Base-by-base conservation (phyloP, 1,140 invertebrate species). In the Drosophila trapezifrons region DNA sequence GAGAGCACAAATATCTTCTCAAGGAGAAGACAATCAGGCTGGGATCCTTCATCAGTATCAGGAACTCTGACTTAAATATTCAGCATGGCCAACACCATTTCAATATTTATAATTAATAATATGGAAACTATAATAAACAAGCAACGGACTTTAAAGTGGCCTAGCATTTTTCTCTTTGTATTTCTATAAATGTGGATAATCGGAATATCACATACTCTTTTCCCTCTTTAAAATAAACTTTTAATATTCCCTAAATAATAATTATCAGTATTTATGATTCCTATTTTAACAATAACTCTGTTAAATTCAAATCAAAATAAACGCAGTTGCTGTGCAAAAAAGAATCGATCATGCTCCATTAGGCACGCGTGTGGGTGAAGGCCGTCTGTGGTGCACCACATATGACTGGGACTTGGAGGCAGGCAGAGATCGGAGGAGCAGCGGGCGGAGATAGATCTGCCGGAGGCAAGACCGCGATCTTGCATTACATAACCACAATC, bases 291-390 rank as follows among this genome's bases (percentile, higher is more conserved):
- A 51, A 18, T 4, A 8, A 32, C 15, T 59, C 35, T 75, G 12
- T 43, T 15, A 25, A 27, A 57, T 52, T 35, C 29, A 22, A 43
- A 35, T 15, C 6, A 45, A 58, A 55, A 51, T 35, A 40, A 60
- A 35, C 35, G 2, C 29, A 62, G 63, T 58, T 71, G 71, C 43
- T 59, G 64, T 46, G 59, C 59, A 62, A 59, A 78, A 46, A 49
- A 18, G 46, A 52, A 66, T 78, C 71, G 46, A 20, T 66, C 67
- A 83, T 59, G 83, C 80, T 80, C 46, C 76, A 87, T 73, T 79
- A 60, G 79, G 22, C 80, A 55, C 63, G 70, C 77, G 83, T 83
- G 83, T 87, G 80, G 84, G 84, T 87, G 83, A 87, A 87, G 83
- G 83, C 65, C 80, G 66, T 86, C 63, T 86, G 46, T 74, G 62